Percentiles rank a stretch among this genome's conserved stretches.
phyloP scores from a whole-genome alignment of 2,113 vertebrate genomes.

The Agapornis roseicollis region DNA sequence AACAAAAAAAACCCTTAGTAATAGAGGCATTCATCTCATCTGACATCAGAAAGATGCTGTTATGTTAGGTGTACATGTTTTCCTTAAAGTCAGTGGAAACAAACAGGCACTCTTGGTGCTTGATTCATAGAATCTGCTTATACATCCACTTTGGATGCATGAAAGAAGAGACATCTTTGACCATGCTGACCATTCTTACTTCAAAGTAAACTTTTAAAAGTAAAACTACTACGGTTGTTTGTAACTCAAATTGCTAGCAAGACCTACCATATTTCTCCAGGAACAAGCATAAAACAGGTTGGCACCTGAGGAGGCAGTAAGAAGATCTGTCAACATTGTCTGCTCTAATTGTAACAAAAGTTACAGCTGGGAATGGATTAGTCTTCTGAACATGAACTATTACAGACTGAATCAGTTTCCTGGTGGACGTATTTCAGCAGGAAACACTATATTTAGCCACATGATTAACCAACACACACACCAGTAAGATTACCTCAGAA shows the following conservation, averaged over 20 bases:
- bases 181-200: background rate
- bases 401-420: background rate
- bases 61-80: background rate
- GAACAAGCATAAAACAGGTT: background rate
- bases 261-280: background rate
- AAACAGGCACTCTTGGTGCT: background rate
- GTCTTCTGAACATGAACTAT: background rate
- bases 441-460: background rate
- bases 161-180: background rate
- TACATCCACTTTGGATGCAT: no score
- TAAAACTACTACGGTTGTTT: background rate
- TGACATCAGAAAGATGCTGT: background rate
- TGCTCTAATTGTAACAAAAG: background rate
- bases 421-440: background rate
- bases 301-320: background rate
- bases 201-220: background rate
- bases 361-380: background rate
- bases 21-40: background rate
- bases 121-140: background rate
- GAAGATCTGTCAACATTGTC: background rate
- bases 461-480: background rate
- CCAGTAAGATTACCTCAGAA: background rate
- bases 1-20: background rate
- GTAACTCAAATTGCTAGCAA: background rate
- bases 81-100: background rate